These are phyloP conservation scores for Tiliacea citrago DNA, from an alignment of 2,888 invertebrate genomes.

Conservation along the genomic window DNA sequence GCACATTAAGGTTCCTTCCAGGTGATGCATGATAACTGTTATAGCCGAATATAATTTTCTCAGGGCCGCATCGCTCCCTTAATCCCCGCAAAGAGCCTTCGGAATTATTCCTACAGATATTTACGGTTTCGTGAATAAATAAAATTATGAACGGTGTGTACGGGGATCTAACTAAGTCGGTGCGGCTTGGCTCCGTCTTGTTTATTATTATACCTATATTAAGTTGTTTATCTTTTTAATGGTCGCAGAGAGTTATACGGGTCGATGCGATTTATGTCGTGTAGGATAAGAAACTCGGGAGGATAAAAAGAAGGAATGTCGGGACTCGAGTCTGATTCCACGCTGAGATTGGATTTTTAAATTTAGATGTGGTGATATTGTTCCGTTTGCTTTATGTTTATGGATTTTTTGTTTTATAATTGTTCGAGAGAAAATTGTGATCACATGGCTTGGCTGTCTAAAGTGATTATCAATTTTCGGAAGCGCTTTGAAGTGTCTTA, in stretches of 20 bases:
- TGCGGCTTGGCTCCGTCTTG: conserved; percentile 77
- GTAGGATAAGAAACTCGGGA: conserved; percentile 84
- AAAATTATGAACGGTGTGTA: conserved; percentile 88
- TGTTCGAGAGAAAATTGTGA: conserved; percentile 54
- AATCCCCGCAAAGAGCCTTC: conserved; percentile 90
- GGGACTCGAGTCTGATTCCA: conserved; percentile 82
- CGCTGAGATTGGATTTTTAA: conserved; percentile 88
- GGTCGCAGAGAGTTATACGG: conserved; percentile 88
- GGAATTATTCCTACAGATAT: conserved; percentile 90
- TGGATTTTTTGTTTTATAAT: conserved; percentile 69
- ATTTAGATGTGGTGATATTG: conserved; percentile 87
- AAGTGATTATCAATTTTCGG: conserved; percentile 12
- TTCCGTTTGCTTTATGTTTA: conserved; percentile 72
- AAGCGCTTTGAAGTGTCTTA: neutral
- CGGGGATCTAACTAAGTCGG: conserved; percentile 87
- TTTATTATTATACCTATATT: conserved; percentile 90
- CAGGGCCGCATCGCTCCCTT: conserved; percentile 89
- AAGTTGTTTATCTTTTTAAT: conserved; percentile 91
- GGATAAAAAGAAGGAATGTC: conserved; percentile 85
- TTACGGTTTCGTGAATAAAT: conserved; percentile 90
- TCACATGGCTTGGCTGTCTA: conserved; percentile 32
- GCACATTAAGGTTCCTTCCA: conserved; percentile 90
- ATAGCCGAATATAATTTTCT: conserved; percentile 91
- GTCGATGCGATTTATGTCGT: conserved; percentile 86
- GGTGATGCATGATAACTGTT: conserved; percentile 91